Conservation (phyloP, 2,797 vertebrate species). For the Hoplostethus mediterraneus region DNA sequence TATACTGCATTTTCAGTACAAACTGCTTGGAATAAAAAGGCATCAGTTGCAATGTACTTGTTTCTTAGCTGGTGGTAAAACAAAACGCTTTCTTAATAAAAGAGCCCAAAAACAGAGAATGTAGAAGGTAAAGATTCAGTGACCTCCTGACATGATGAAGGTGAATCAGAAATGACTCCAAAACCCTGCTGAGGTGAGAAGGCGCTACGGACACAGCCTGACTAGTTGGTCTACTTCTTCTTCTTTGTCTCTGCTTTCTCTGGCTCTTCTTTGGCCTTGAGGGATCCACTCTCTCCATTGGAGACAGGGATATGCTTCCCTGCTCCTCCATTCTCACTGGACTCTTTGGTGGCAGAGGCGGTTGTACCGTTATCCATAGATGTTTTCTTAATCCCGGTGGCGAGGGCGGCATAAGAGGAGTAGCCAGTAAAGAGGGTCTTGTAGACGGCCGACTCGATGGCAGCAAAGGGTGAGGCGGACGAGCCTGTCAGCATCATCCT, state of each 20-base stretch:
- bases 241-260: constrained; percentile 1
- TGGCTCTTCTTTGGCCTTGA: constrained; percentile 62
- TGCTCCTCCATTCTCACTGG: constrained; percentile 23
- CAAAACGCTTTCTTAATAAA: background rate
- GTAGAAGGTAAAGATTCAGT: constrained; percentile 13
- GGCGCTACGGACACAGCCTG: constrained; percentile 37
- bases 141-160: constrained; percentile 21
- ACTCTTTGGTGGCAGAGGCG: constrained; percentile 38
- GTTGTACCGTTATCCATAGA: constrained; percentile 16
- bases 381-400: constrained; percentile 34
- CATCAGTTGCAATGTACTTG: background rate
- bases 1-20: constrained; percentile 11
- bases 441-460: constrained; percentile 86
- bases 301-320: background rate
- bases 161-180: constrained; percentile 57
- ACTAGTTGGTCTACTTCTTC: constrained; percentile 79
- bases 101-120: constrained; percentile 7
- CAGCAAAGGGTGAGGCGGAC: constrained; percentile 83
- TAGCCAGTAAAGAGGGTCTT: constrained; percentile 86
- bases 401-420: constrained; percentile 73
- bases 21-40: constrained; percentile 2
- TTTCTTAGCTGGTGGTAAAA: background rate
- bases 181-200: constrained; percentile 55
- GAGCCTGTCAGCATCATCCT: constrained; percentile 90
- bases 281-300: constrained; percentile 24